Evolutionary conservation across 2,113 vertebrate species (phyloP), one percentile per base, ranked within the genome.

Genomic region (Perca fluviatilis): DNA sequence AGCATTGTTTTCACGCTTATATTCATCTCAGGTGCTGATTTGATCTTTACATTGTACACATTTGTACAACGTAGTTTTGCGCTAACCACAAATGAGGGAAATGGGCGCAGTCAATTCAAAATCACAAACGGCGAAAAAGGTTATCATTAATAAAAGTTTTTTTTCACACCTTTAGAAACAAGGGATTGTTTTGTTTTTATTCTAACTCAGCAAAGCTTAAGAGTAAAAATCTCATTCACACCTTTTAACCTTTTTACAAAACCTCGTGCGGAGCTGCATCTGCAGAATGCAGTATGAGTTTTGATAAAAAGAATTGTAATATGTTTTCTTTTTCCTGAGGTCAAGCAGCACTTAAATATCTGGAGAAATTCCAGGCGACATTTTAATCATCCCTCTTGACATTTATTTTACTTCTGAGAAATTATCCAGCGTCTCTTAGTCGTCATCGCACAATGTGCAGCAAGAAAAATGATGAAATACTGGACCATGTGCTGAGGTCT

Each of bases 321-420:
- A 0, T 84, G 4, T 57, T 50, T 57, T 72, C 19, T 15, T 15
- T 33, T 49, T n/a, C 27, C 3, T 72, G 16, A 21, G 46, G 11
- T 61, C 60, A 63, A 43, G 66, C 66, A 74, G 51, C 60, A 21
- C 25, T 74, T 57, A 19, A 53, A 46, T 71, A 47, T 85, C 56
- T 74, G 47, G 61, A 66, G 63, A 53, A 72, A 71, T 43, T 75
- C 23, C 46, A 71, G 14, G 57, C 64, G 58, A 65, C 63, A 53
- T 83, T 87, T 87, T 78, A 64, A 86, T 85, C 43, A 69, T 70
- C 62, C 53, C 49, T 61, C 58, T 66, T 77, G 83, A 82, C 82
- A 77, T 88, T 87, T 86, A 6, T 53, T 36, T 13, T 18, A 21
- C 74, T 81, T 83, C 16, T 62, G 60, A 80, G 75, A 89, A 79